Evolutionary conservation across 1,140 invertebrate genomes (phyloP).

Genomic region (Euwallacea similis): DNA sequence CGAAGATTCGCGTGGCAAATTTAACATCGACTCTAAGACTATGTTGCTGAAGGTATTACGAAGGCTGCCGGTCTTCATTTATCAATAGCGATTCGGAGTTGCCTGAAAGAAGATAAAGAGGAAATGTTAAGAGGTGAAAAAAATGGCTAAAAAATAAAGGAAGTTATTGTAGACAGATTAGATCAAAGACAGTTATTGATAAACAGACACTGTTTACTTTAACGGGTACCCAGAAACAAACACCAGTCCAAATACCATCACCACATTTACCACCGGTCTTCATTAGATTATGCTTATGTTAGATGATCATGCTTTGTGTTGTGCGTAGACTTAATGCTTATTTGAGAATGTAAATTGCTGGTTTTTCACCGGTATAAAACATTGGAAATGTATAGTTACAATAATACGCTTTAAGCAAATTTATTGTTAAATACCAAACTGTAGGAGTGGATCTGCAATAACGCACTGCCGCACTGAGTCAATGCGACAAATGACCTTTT

Average conservation of each 20-base stretch:
- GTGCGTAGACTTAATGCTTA: neutral
- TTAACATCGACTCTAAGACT: constrained; percentile 1
- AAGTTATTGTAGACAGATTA: no score
- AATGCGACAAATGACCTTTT: no score
- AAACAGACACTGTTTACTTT: neutral
- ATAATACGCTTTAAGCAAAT: no score
- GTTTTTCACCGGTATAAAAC: neutral
- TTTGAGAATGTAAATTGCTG: neutral
- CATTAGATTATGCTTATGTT: neutral
- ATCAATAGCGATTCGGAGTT: no score
- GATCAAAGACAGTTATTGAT: neutral
- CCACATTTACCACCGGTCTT: constrained; percentile 18
- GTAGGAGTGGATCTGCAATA: no score
- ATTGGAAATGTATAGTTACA: no score
- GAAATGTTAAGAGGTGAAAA: no score
- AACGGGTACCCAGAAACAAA: neutral
- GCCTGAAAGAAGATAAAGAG: no score
- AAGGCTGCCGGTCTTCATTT: constrained; percentile 24
- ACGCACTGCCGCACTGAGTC: no score
- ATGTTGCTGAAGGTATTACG: constrained; percentile 12
- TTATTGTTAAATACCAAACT: no score
- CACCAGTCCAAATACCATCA: constrained; percentile 16
- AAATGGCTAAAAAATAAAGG: no score
- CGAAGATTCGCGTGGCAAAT: no score
- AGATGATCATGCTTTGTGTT: neutral